Evolutionary conservation across 2,888 invertebrate species (phyloP).

Genomic region (Sinelater perroti): DNA sequence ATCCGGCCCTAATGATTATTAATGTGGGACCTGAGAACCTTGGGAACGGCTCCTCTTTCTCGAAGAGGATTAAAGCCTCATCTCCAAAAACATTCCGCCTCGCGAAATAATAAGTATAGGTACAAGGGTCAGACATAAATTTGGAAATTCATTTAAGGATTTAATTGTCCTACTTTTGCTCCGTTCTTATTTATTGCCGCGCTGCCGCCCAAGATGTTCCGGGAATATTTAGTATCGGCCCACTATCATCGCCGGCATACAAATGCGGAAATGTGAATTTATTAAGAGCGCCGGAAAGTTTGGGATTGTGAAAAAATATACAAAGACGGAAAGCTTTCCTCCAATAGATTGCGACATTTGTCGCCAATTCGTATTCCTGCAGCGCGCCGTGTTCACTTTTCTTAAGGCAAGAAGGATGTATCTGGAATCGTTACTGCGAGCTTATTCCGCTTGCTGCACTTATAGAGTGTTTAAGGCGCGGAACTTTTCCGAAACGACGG

Average conservation of each 20-base stretch:
- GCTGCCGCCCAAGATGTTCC: conserved; percentile 15
- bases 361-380: conserved; percentile 35
- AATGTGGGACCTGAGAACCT: conserved; percentile 21
- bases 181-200: conserved; percentile 15
- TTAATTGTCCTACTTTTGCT: conserved; percentile 26
- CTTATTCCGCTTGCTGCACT: conserved; percentile 9
- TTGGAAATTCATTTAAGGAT: conserved; percentile 22
- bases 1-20: conserved; percentile 24
- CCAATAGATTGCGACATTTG: conserved; percentile 38
- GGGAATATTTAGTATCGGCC: conserved; percentile 27
- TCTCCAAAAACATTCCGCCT: conserved; percentile 11
- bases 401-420: conserved; percentile 34
- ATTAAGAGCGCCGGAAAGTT: conserved; percentile 30
- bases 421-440: conserved; percentile 27
- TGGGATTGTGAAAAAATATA: conserved; percentile 31
- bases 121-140: conserved; percentile 20
- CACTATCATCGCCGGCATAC: conserved; percentile 23
- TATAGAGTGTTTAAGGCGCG: not conserved
- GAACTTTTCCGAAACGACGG: not conserved
- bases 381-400: conserved; percentile 32
- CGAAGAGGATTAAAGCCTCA: conserved; percentile 11
- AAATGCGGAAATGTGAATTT: conserved; percentile 33
- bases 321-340: conserved; percentile 35
- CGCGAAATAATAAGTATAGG: conserved; percentile 12
- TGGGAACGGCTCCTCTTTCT: conserved; percentile 19